These are phyloP conservation scores for Troides aeacus DNA, from an alignment of 2,888 invertebrate genomes.

Conservation along the genomic window DNA sequence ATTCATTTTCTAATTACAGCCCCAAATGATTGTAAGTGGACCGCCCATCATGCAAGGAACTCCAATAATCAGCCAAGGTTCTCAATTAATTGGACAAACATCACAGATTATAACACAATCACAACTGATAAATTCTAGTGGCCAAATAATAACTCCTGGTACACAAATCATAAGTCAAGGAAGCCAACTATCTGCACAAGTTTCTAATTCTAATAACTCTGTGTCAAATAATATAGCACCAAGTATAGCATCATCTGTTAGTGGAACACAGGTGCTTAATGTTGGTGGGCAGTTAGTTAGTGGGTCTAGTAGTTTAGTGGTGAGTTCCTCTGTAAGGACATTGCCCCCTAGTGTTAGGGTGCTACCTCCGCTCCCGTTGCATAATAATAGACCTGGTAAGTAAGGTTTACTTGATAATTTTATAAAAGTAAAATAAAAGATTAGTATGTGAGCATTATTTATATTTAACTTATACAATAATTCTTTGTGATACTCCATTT, in stretches of 20 bases:
- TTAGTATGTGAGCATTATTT: too few species aligned
- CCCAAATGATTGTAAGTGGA: constrained; percentile 71
- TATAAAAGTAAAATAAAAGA: not conserved
- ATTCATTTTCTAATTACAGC: constrained; percentile 48
- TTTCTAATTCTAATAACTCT: constrained; percentile 51
- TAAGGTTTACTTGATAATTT: not conserved
- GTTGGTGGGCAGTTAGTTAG: constrained; percentile 61
- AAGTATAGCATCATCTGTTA: constrained; percentile 52
- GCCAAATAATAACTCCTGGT: constrained; percentile 63
- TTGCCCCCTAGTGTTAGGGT: constrained; percentile 69
- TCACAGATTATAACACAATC: constrained; percentile 68
- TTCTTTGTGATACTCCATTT: too few species aligned
- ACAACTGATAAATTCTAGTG: constrained; percentile 60
- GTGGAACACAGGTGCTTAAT: constrained; percentile 63
- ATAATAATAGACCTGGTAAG: constrained; percentile 67
- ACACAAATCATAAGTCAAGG: constrained; percentile 76
- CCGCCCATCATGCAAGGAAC: constrained; percentile 68
- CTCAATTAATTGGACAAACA: constrained; percentile 63
- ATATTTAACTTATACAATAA: too few species aligned
- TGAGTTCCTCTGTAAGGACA: constrained; percentile 66
- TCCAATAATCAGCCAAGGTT: constrained; percentile 70
- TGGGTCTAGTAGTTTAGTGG: constrained; percentile 60
- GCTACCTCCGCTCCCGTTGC: constrained; percentile 65
- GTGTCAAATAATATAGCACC: constrained; percentile 49
- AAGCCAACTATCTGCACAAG: constrained; percentile 63